These are phyloP conservation scores for Poeciliopsis occidentalis DNA, from an alignment of 2,113 vertebrate species.

Conservation along the genomic window DNA sequence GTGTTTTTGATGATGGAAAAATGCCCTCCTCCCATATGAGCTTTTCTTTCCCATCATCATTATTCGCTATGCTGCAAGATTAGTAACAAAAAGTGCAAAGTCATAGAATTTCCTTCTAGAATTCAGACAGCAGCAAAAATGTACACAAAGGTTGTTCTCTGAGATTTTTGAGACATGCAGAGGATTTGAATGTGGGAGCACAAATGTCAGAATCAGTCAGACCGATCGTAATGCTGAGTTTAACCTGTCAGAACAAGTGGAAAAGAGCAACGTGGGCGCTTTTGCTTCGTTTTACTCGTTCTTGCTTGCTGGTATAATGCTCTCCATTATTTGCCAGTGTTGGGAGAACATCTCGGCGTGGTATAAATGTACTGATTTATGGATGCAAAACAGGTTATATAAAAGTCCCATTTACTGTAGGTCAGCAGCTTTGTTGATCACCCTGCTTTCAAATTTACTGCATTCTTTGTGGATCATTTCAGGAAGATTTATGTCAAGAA, in stretches of 20 bases:
- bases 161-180: neutral
- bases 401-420: neutral
- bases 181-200: neutral
- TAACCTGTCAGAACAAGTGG: neutral
- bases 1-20: neutral
- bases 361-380: neutral
- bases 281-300: neutral
- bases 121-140: neutral
- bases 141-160: neutral
- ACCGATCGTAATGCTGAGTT: neutral
- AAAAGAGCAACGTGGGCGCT: neutral
- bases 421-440: neutral
- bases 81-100: neutral
- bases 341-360: neutral
- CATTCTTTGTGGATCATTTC: neutral
- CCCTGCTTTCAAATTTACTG: neutral
- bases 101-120: neutral
- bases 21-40: neutral
- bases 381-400: neutral
- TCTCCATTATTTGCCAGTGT: neutral
- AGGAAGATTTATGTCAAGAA: neutral
- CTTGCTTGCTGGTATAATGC: neutral
- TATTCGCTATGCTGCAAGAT: neutral
- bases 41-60: neutral
- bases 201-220: slow-evolving; percentile 2